A percentile compares a stretch with the other conserved stretches of the same genome.
These are phyloP conservation scores for Laupala kohalensis DNA, from an alignment of 1,140 invertebrate species.

Conservation along the genomic window DNA sequence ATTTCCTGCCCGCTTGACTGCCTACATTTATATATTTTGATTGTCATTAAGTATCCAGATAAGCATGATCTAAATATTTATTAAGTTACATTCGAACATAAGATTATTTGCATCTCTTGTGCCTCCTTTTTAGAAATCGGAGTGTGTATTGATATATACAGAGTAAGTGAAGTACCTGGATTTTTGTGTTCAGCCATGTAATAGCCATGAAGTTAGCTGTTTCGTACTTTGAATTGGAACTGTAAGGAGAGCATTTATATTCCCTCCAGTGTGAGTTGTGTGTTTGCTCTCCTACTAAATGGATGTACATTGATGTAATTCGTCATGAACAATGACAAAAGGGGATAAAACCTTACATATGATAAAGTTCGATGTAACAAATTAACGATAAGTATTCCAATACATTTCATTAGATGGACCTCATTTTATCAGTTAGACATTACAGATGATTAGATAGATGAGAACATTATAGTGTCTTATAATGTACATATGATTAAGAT, in stretches of 20 bases:
- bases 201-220: no score
- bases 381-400: not conserved
- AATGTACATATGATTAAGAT: not conserved
- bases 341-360: not conserved
- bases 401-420: not conserved
- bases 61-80: no score
- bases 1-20: not conserved
- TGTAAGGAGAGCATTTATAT: not conserved
- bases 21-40: no score
- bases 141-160: no score
- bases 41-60: no score
- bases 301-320: no score
- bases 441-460: not conserved
- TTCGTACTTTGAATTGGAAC: no score
- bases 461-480: not conserved
- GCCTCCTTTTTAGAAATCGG: no score
- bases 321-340: not conserved
- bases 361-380: not conserved
- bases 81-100: no score
- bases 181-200: no score
- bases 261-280: not conserved
- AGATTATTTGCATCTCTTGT: no score
- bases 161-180: no score
- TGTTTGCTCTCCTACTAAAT: not conserved
- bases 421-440: not conserved